These are phyloP conservation scores for Drosophila auraria DNA, from an alignment of 1,140 invertebrate genomes.

Conservation along the genomic window DNA sequence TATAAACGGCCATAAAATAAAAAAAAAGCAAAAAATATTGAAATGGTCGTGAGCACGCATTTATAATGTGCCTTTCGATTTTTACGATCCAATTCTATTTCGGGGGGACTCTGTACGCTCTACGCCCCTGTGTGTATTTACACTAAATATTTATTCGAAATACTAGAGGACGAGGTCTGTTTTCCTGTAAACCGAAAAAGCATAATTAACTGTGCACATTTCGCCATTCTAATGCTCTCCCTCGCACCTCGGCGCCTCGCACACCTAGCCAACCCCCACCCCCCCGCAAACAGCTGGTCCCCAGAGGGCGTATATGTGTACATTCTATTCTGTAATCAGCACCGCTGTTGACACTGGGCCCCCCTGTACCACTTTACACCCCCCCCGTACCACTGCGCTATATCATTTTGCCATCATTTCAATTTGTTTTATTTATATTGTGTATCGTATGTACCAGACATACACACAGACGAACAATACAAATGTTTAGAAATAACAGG, in stretches of 20 bases:
- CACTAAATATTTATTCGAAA: constrained; percentile 32
- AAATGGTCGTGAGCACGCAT: constrained; percentile 72
- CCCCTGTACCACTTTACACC: background rate
- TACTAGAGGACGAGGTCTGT: constrained; percentile 31
- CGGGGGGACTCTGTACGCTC: background rate
- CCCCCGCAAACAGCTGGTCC: constrained; percentile 24
- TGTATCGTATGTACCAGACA: constrained; percentile 12
- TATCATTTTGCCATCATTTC: constrained; percentile 44
- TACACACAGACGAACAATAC: background rate
- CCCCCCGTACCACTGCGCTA: background rate
- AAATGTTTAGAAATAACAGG: constrained; percentile 8
- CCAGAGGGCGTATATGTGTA: constrained; percentile 37
- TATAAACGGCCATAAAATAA: constrained; percentile 65
- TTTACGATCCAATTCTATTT: constrained; percentile 29
- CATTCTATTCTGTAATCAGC: constrained; percentile 50
- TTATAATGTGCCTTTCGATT: constrained; percentile 56
- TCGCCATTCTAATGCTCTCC: constrained; percentile 24
- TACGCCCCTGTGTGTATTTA: constrained; percentile 25
- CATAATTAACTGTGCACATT: constrained; percentile 69
- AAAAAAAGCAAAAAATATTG: constrained; percentile 18
- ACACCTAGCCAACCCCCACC: background rate
- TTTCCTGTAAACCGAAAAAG: constrained; percentile 36
- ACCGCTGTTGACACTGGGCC: constrained; percentile 33
- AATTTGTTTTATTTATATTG: constrained; percentile 33
- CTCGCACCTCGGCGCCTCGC: too few species aligned